Conservation (phyloP, 2,797 vertebrate genomes). For the Rhinogobio ventralis region DNA sequence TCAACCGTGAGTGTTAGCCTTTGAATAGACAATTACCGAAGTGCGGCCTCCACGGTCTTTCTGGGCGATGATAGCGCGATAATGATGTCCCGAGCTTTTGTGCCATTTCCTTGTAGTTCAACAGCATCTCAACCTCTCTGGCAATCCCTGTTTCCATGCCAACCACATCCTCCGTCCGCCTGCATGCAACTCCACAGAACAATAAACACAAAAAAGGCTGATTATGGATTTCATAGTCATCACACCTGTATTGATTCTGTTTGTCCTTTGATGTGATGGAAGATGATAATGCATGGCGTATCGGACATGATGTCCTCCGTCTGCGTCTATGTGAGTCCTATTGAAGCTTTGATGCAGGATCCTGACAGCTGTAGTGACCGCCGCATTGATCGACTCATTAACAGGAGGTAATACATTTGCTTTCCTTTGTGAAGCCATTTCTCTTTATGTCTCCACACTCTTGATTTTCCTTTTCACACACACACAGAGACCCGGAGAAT, state of each 20-base stretch:
- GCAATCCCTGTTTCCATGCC: conserved; percentile 81
- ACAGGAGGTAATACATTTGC: conserved; percentile 50
- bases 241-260: conserved; percentile 70
- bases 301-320: conserved; percentile 50
- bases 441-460: background rate
- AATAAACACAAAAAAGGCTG: conserved; percentile 73
- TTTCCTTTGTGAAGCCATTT: conserved; percentile 37
- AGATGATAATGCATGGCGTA: conserved; percentile 62
- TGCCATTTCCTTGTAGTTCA: conserved; percentile 74
- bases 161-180: conserved; percentile 67
- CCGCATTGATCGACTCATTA: conserved; percentile 50
- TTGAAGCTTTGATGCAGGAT: conserved; percentile 32
- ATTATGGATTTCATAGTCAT: conserved; percentile 75
- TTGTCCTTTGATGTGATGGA: conserved; percentile 63
- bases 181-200: conserved; percentile 70
- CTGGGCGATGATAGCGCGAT: conserved; percentile 66
- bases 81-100: conserved; percentile 71
- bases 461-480: background rate
- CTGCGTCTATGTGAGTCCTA: conserved; percentile 24
- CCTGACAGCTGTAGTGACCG: conserved; percentile 35
- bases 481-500: background rate
- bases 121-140: conserved; percentile 73
- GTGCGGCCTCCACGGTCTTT: conserved; percentile 18
- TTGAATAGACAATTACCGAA: conserved; percentile 64
- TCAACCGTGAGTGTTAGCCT: conserved; percentile 44